These are phyloP conservation scores for Tetramorium parvispinum DNA, from an alignment of 1,140 invertebrate species.

Conservation along the genomic window DNA sequence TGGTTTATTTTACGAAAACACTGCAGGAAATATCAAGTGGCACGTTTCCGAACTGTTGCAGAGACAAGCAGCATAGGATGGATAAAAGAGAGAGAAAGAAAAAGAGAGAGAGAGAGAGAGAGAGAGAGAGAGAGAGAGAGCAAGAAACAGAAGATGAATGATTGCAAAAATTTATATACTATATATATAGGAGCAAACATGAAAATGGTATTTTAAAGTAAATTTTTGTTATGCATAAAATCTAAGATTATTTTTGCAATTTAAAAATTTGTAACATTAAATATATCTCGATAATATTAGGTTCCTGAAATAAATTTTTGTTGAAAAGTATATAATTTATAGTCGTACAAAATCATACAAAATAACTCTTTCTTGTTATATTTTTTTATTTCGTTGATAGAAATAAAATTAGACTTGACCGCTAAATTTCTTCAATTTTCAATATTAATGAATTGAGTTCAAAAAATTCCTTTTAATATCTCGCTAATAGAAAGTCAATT, in stretches of 20 bases:
- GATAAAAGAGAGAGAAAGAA: not conserved
- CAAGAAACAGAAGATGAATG: too few species aligned
- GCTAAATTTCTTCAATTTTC: not conserved
- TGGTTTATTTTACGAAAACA: slow-evolving; percentile 13
- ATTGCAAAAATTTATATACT: too few species aligned
- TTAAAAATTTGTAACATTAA: not conserved
- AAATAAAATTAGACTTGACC: not conserved
- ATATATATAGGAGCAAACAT: not conserved
- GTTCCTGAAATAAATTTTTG: not conserved
- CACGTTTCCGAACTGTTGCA: not conserved
- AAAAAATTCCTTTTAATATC: not conserved
- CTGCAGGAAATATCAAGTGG: not conserved
- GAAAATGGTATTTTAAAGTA: too few species aligned
- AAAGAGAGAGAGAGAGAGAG: too few species aligned
- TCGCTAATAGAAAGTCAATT: not conserved
- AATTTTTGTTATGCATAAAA: not conserved
- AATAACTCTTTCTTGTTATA: not conserved
- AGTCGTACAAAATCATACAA: not conserved
- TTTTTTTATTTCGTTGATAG: not conserved
- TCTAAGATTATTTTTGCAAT: not conserved
- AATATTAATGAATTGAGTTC: not conserved
- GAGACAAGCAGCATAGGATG: not conserved
- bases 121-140: too few species aligned
- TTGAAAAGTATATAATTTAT: not conserved
- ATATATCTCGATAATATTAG: not conserved